Percentiles rank a stretch among this genome's conserved stretches.
phyloP scores from a whole-genome alignment of 2,113 vertebrate genomes.

The Ctenomys sociabilis region DNA sequence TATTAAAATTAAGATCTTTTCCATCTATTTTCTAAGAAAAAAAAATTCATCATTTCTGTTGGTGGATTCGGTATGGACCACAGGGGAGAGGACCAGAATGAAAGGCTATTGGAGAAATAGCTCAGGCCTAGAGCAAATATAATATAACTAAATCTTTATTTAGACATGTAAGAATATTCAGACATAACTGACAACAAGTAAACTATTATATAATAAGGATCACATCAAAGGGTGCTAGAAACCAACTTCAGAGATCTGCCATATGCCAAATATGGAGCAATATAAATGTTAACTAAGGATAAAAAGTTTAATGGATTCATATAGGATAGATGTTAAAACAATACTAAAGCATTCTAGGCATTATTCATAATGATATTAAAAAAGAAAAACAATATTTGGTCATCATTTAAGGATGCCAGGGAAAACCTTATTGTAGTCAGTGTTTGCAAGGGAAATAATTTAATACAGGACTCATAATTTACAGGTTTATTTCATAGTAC shows the following conservation, averaged over 20 bases:
- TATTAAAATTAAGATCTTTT: no score
- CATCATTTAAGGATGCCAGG: background rate
- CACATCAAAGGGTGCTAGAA: slow-evolving; percentile 4
- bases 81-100: slow-evolving; percentile 1
- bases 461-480: no score
- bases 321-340: background rate
- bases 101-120: slow-evolving; percentile 4
- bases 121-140: background rate
- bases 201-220: background rate
- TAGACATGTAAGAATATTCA: background rate
- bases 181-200: background rate
- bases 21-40: no score
- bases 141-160: background rate
- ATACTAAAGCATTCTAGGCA: slow-evolving; percentile 14
- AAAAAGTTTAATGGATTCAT: background rate
- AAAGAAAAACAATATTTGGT: background rate
- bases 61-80: background rate
- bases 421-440: background rate
- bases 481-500: no score
- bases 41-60: slow-evolving; percentile 15
- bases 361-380: background rate
- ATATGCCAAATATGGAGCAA: background rate
- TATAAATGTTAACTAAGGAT: background rate
- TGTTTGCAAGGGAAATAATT: no score
- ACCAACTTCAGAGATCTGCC: background rate